Evolutionary conservation across 35 echinoderm and acorn worm species (phyloP), one percentile per base, ranked within the genome.

Genomic region (Ophiothrix spiculata): DNA sequence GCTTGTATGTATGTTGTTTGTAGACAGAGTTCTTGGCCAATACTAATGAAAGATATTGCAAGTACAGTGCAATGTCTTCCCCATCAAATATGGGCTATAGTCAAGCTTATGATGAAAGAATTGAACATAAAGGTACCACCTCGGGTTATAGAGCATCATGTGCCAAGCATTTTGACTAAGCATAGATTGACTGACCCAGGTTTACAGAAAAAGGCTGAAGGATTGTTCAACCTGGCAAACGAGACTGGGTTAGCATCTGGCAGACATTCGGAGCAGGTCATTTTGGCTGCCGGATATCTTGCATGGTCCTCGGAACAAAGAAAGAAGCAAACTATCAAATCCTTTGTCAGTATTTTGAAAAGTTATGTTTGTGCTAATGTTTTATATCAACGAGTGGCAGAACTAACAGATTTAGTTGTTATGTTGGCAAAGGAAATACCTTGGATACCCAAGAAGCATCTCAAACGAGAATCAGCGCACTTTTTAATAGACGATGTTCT

Each of bases 171-270:
- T 12, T 35, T 84, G 29, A 36, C 63, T 31, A 84, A 29, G 31
- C 39, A 84, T 28, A 23, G 49, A 6, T 13, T 84, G 25, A 29
- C 0, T 13, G 81, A 84, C 25, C 21, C 63, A 31, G 35, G 32
- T 35, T 33, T 84, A 35, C 4, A n/a, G 14, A 56, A 63, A 16
- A 84, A 84, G 54, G 35, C 81, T 13, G 23, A 64, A 0, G 23
- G 39, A 32, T 10, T 84, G 25, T 54, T 39, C 28, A 37, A 32
- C 54, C 15, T 84, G n/a, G 81, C 81, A 0, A 84, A 35, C 2
- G 81, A 84, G 34, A 60, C 81, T 2, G 63, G 81, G 81, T n/a
- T 84, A 31, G 39, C 81, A 4, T 84, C 49, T 64, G 81, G 81
- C 8, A 84, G 81, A 64, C 35, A 32, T 21, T 32, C 63, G 17